phyloP scores from a whole-genome alignment of 2,113 vertebrate species.

The Piaya cayana region DNA sequence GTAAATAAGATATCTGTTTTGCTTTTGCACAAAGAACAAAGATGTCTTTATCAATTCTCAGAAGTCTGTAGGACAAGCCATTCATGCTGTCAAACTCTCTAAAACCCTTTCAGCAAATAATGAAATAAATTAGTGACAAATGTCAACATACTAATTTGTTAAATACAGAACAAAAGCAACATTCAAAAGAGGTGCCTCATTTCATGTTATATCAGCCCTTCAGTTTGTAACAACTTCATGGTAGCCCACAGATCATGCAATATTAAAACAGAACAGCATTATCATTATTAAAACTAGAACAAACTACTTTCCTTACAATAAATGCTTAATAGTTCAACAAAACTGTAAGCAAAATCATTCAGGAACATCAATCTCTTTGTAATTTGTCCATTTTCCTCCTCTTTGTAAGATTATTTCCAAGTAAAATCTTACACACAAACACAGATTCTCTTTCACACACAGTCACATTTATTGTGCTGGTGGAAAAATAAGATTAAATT shows the following conservation, averaged over 20 bases:
- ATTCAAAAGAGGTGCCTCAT: conserved; percentile 82
- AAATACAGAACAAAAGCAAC: conserved; percentile 86
- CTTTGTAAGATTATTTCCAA: conserved; percentile 33
- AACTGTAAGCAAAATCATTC: conserved; percentile 15
- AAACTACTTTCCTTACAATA: conserved; percentile 41
- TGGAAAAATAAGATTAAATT: conserved; percentile 39
- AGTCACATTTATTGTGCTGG: neutral
- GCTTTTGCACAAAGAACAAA: conserved; percentile 89
- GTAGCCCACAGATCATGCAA: conserved; percentile 70
- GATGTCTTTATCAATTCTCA: conserved; percentile 85
- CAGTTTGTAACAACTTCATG: conserved; percentile 74
- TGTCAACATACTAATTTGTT: conserved; percentile 88
- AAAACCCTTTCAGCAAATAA: conserved; percentile 86
- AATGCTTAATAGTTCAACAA: conserved; percentile 32
- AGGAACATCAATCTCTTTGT: neutral
- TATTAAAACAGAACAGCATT: conserved; percentile 69
- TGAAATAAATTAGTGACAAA: conserved; percentile 90
- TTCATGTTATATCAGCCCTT: conserved; percentile 79
- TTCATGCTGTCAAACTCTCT: conserved; percentile 82
- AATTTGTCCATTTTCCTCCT: neutral
- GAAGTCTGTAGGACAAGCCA: conserved; percentile 80
- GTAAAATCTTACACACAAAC: conserved; percentile 7
- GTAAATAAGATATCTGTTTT: conserved; percentile 87
- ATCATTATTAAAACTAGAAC: conserved; percentile 61
- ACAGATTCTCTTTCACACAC: neutral